Conservation (phyloP, 2,888 invertebrate species). For the Lepeophtheirus nordmannii region DNA sequence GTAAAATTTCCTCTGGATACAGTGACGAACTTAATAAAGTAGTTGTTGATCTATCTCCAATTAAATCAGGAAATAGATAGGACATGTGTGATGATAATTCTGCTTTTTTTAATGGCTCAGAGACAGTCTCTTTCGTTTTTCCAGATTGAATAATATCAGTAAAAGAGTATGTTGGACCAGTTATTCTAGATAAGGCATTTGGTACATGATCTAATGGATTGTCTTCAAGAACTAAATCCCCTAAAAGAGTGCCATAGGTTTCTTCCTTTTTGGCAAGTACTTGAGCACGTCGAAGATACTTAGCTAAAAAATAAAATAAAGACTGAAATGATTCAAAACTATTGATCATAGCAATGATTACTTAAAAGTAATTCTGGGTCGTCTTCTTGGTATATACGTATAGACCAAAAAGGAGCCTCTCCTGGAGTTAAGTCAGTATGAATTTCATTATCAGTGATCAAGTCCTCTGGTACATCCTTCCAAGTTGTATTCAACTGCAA, state of each 20-base stretch:
- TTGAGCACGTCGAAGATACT: background rate
- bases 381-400: slow-evolving; percentile 33
- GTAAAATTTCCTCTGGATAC: background rate
- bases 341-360: background rate
- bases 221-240: slow-evolving; percentile 14
- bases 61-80: background rate
- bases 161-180: slow-evolving; percentile 7
- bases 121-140: background rate
- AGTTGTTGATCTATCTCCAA: background rate
- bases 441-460: slow-evolving; percentile 68
- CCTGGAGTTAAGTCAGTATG: slow-evolving; percentile 75
- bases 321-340: background rate
- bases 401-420: slow-evolving; percentile 55
- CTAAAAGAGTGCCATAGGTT: background rate
- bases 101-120: background rate
- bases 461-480: slow-evolving; percentile 67
- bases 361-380: slow-evolving; percentile 7
- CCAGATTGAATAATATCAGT: slow-evolving; percentile 13
- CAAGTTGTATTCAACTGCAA: slow-evolving; percentile 64
- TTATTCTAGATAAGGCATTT: slow-evolving; percentile 17
- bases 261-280: background rate
- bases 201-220: slow-evolving; percentile 8
- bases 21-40: background rate
- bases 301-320: background rate
- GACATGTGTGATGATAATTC: background rate